Percentiles rank a stretch among this genome's conserved stretches.
Conservation (phyloP, 2,888 invertebrate species). For the Ochlodes sylvanus region DNA sequence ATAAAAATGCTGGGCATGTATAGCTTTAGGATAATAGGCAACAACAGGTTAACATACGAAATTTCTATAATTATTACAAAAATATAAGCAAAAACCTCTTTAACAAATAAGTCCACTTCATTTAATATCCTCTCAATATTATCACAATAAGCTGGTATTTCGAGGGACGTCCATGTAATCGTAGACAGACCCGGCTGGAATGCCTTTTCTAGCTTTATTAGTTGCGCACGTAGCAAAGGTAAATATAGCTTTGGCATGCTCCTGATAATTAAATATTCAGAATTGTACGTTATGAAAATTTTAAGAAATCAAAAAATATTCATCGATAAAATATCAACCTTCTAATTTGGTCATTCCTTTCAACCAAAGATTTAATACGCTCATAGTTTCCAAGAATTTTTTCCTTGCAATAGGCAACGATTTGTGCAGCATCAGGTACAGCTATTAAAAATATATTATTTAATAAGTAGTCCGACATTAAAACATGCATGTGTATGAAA, state of each 20-base stretch:
- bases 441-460: conserved; percentile 58
- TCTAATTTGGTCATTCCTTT: conserved; percentile 86
- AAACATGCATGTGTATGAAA: no score
- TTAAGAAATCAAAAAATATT: conserved; percentile 26
- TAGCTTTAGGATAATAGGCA: no score
- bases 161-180: conserved; percentile 93
- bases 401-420: conserved; percentile 89
- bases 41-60: no score
- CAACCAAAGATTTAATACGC: conserved; percentile 85
- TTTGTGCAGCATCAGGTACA: conserved; percentile 91
- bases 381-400: conserved; percentile 87
- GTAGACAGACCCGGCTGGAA: conserved; percentile 91
- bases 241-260: conserved; percentile 88
- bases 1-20: not conserved
- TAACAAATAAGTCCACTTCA: conserved; percentile 87
- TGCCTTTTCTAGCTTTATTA: conserved; percentile 88
- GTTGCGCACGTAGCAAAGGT: conserved; percentile 87
- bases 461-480: no score
- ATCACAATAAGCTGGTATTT: conserved; percentile 87
- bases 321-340: conserved; percentile 48
- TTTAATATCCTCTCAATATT: conserved; percentile 83
- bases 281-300: not conserved
- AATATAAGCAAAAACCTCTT: conserved; percentile 75
- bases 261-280: conserved; percentile 49
- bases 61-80: not conserved